Base-by-base conservation (phyloP, 2,797 vertebrate species). In the Sitta carolinensis region DNA sequence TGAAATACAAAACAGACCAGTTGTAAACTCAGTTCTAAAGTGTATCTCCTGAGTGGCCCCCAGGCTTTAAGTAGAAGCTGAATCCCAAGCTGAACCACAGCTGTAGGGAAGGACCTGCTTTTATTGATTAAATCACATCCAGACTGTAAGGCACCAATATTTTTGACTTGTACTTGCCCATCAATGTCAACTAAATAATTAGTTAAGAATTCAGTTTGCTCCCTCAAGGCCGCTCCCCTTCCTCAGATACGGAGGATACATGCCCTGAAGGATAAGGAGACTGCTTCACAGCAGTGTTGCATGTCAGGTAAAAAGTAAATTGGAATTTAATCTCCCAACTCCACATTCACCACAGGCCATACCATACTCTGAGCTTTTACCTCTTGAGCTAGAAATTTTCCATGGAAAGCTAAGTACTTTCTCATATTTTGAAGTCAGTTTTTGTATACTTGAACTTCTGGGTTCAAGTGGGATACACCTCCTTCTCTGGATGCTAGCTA, bases 221-320 rank as follows among this genome's bases (percentile, higher is more conserved):
- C 59, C 30, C 55, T 45, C 43, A 36, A 66, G 4, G 19, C 58
- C 69, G 62, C 15, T 66, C 13, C 13, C 40, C 5, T 32, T 74
- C n/a, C 25, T 32, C 9, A 7, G 43, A 13, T 9, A n/a, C 12
- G 3, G 51, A 47, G 14, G 7, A 45, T 32, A 20, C 1, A 0
- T 59, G 50, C 19, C 40, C 36, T 42, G 48, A 62, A 50, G 45
- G 29, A 32, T 1, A 47, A 32, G 20, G 27, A 36, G 27, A 63
- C 55, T 29, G 30, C 62, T 62, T 50, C 51, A 54, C 38, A 43
- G 11, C n/a, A 15, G 6, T 10, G 10, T 14, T 58, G n/a, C 17
- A 4, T 15, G 34, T 29, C 51, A 62, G 16, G 32, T 48, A 34
- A 58, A 72, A 32, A 69, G 68, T 17, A 55, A 69, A 68, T 6